These are phyloP conservation scores for Eugnorisma glareosa DNA, from an alignment of 2,888 invertebrate genomes.

Conservation along the genomic window DNA sequence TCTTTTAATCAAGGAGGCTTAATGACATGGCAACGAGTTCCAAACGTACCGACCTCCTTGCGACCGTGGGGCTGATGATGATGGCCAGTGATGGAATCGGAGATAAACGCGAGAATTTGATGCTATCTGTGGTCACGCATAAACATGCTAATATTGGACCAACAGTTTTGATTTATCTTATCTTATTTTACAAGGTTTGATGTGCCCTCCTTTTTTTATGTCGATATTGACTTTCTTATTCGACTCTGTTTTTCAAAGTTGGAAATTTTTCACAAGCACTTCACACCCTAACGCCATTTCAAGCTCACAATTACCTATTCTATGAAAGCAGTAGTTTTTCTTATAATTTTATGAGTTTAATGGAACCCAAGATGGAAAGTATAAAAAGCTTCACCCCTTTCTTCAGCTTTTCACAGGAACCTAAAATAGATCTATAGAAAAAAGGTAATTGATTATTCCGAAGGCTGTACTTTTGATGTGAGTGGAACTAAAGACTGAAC, in stretches of 20 bases:
- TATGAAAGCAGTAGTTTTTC: not conserved
- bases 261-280: not conserved
- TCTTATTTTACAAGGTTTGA: constrained; percentile 31
- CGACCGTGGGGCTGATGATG: constrained; percentile 35
- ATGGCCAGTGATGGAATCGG: constrained; percentile 39
- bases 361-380: not conserved
- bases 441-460: constrained; percentile 7
- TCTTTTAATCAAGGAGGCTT: constrained; percentile 42
- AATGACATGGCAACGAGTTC: constrained; percentile 30
- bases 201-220: not conserved
- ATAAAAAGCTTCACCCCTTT: not conserved
- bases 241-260: not conserved
- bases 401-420: not conserved
- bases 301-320: not conserved
- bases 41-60: constrained; percentile 30
- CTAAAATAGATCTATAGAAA: not conserved
- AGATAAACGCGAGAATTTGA: constrained; percentile 49
- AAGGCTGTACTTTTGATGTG: constrained; percentile 19
- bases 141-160: constrained; percentile 38
- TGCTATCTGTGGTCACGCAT: constrained; percentile 56
- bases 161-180: constrained; percentile 40
- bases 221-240: not conserved
- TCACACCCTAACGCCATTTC: not conserved
- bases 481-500: constrained; percentile 8
- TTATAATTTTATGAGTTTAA: not conserved